phyloP scores from a whole-genome alignment of 2,113 vertebrate species.

The Atherinomorus stipes region DNA sequence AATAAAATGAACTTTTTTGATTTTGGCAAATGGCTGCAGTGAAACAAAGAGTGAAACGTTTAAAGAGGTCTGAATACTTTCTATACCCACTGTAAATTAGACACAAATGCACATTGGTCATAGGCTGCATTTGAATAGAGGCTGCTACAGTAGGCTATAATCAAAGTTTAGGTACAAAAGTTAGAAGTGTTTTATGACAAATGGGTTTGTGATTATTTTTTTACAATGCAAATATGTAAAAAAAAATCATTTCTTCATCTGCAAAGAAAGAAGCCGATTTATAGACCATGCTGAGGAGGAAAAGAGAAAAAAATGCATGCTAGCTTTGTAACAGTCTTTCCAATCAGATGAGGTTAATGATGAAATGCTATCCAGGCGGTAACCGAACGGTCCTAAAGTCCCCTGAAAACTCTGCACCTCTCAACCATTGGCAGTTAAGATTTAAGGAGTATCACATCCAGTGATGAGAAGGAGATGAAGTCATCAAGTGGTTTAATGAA shows the following conservation, averaged over 20 bases:
- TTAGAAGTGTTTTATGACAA: background rate
- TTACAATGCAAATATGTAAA: background rate
- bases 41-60: too few species aligned
- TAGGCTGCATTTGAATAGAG: background rate
- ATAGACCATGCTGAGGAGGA: background rate
- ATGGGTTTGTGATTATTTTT: background rate
- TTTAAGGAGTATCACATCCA: conserved; percentile 28
- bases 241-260: background rate
- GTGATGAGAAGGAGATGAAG: conserved; percentile 66
- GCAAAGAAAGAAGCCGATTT: background rate
- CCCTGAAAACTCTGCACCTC: conserved; percentile 9
- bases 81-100: too few species aligned
- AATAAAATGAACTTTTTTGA: too few species aligned
- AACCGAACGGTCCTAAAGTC: conserved; percentile 16
- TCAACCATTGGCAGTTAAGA: conserved; percentile 17
- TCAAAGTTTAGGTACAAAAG: background rate
- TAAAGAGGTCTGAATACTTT: too few species aligned
- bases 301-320: background rate
- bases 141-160: background rate
- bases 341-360: conserved; percentile 16
- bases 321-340: background rate
- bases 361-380: conserved; percentile 4
- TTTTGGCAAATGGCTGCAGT: too few species aligned
- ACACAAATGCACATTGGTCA: too few species aligned
- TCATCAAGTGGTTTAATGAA: conserved; percentile 55